Conservation (phyloP, 2,113 vertebrate genomes). For the Urocitellus parryii region DNA sequence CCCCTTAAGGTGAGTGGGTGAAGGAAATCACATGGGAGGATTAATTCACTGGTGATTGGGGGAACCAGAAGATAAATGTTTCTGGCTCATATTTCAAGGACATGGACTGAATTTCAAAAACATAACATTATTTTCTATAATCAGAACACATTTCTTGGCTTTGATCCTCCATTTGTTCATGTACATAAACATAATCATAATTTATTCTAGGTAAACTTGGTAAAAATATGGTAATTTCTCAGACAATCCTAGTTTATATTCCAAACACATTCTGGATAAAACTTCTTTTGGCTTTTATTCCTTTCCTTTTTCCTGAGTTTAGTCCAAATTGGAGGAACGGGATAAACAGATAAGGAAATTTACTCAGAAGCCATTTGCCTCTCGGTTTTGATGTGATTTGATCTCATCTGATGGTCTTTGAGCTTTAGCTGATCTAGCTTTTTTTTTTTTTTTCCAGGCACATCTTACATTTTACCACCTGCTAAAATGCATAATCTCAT, state of each 20-base stretch:
- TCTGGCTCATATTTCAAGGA: not conserved
- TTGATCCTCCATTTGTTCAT: not conserved
- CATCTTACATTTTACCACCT: not conserved
- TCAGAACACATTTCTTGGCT: not conserved
- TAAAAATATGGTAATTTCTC: not conserved
- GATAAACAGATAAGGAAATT: not conserved
- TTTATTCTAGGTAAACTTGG: not conserved
- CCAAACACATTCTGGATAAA: not conserved
- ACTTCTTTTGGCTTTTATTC: not conserved
- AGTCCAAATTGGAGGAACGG: not conserved
- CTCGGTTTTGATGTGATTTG: not conserved
- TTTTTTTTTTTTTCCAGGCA: not conserved
- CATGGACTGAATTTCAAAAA: not conserved
- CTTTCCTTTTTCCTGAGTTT: not conserved
- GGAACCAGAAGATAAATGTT: not conserved
- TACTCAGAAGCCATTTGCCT: conserved; percentile 15
- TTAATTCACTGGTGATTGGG: not conserved
- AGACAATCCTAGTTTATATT: not conserved
- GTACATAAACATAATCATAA: not conserved
- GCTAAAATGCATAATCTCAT: not conserved
- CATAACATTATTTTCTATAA: not conserved
- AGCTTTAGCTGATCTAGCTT: not conserved
- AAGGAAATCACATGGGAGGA: not conserved
- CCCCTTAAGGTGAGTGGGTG: not conserved
- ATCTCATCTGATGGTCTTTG: not conserved